phyloP scores from a whole-genome alignment of 2,113 vertebrate genomes.

The Chroicocephalus ridibundus region DNA sequence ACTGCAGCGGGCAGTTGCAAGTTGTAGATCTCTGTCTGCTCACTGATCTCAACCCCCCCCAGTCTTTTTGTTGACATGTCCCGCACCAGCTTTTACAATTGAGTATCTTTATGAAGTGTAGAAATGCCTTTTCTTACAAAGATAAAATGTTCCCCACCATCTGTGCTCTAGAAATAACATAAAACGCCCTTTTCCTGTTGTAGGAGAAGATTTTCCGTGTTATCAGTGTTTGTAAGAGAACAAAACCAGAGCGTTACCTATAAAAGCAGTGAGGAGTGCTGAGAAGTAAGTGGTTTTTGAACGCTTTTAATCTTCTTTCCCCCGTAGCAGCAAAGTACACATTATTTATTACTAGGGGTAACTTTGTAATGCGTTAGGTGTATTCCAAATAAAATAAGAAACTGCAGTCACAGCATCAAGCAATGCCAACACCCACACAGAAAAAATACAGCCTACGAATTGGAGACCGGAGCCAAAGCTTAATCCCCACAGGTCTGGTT shows the following conservation, averaged over 20 bases:
- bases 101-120: not conserved
- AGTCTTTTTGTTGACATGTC: not conserved
- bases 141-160: not conserved
- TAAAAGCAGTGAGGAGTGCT: not conserved
- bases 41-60: not conserved
- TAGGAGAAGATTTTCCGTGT: not conserved
- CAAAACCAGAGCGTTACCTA: not conserved
- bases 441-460: not conserved
- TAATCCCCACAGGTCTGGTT: not conserved
- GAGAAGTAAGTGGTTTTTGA: not conserved
- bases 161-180: not conserved
- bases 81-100: not conserved
- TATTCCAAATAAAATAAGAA: not conserved
- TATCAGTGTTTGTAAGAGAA: not conserved
- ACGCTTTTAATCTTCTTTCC: not conserved
- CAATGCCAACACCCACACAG: not conserved
- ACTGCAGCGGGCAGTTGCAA: not conserved
- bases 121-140: not conserved
- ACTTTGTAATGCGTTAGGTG: not conserved
- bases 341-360: not conserved
- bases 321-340: not conserved
- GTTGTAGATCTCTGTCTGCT: not conserved
- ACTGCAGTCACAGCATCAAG: not conserved
- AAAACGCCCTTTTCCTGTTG: conserved; percentile 15
- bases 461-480: not conserved